A percentile compares a stretch with the other conserved stretches of the same genome.
These are phyloP conservation scores for Barbus barbus DNA, from an alignment of 2,113 vertebrate species.

Conservation along the genomic window DNA sequence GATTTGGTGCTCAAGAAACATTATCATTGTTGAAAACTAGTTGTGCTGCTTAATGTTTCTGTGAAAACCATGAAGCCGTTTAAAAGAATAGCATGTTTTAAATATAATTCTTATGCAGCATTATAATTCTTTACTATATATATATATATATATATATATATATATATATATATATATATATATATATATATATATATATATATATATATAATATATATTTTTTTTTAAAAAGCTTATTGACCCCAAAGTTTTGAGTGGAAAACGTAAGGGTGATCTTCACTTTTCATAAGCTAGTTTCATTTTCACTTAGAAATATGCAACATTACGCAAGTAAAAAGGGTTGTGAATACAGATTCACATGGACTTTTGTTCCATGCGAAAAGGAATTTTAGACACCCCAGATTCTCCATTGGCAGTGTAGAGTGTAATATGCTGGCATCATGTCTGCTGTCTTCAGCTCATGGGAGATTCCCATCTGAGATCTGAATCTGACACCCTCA, in stretches of 20 bases:
- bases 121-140: no score
- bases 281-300: not conserved
- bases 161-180: no score
- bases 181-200: no score
- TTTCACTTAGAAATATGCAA: not conserved
- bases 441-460: constrained; percentile 11
- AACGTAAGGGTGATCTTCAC: not conserved
- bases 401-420: not conserved
- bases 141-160: no score
- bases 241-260: not conserved
- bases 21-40: not conserved
- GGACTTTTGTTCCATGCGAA: not conserved
- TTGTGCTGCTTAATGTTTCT: not conserved
- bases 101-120: not conserved
- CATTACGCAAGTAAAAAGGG: not conserved
- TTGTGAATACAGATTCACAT: not conserved
- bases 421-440: not conserved
- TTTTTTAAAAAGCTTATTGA: not conserved
- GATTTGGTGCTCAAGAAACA: not conserved
- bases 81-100: not conserved
- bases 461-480: constrained; percentile 34
- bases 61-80: not conserved
- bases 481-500: constrained; percentile 31
- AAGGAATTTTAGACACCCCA: not conserved
- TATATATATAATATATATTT: no score